A percentile compares a stretch with the other conserved stretches of the same genome.
Conservation (phyloP, 35 echinoderm and acorn worm genomes). For the Amphiura filiformis region DNA sequence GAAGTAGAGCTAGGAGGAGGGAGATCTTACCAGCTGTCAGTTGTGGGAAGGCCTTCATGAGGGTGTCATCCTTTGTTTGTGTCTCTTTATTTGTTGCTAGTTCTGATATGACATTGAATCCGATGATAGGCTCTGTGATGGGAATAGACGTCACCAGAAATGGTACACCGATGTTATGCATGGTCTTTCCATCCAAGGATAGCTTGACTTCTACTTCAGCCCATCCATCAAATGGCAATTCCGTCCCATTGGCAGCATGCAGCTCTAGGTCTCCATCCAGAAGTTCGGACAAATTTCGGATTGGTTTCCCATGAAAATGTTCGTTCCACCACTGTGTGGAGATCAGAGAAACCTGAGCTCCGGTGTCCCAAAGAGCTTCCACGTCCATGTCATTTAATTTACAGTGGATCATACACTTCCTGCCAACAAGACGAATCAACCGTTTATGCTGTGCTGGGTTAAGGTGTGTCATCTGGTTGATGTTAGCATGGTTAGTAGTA, state of each 20-base stretch:
- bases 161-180: slow-evolving; percentile 30
- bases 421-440: slow-evolving; percentile 15
- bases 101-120: slow-evolving; percentile 56
- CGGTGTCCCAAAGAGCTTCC: not conserved
- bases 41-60: not conserved
- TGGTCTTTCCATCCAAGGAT: not conserved
- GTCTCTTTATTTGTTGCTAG: not conserved
- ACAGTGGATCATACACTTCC: slow-evolving; percentile 39
- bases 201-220: slow-evolving; percentile 43
- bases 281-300: not conserved
- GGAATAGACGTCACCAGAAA: slow-evolving; percentile 29
- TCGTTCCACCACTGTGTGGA: not conserved
- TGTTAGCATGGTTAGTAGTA: too few species aligned
- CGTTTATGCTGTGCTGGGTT: too few species aligned
- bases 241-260: slow-evolving; percentile 45
- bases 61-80: not conserved
- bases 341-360: not conserved
- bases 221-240: slow-evolving; percentile 59
- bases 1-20: slow-evolving; percentile 1
- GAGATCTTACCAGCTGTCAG: not conserved
- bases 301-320: not conserved
- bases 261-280: not conserved
- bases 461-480: too few species aligned
- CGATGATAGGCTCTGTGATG: slow-evolving; percentile 57
- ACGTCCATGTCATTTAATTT: not conserved